Base-by-base conservation (phyloP, 2,113 vertebrate genomes). In the Chunga burmeisteri region DNA sequence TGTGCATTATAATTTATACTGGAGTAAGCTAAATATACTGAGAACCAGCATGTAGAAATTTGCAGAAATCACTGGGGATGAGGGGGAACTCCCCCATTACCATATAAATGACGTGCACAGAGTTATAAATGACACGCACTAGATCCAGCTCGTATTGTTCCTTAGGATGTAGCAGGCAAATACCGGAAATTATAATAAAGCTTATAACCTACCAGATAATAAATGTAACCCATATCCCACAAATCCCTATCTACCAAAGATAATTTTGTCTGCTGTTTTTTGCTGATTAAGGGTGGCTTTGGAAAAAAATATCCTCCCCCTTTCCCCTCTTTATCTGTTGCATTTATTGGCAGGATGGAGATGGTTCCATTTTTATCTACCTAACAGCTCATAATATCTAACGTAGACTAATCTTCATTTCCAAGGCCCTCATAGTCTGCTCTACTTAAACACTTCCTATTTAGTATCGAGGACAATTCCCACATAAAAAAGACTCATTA, bases 171-270 rank as follows among this genome's bases (percentile, higher is more conserved):
- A 49, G 85, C 70, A 21, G 81, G 77, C 79, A 95, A 94, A 75
- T 55, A 91, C 66, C 7, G 12, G 91, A 97, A 94, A 97, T 96
- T 93, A 96, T 93, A 97, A 91, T 89, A 93, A 88, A 94, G 83
- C 73, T 91, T 94, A 94, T 79, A 96, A 77, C 70, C 83, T 70
- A 81, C 49, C 49, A 70, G 91, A 95, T 75, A 94, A 97, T 85
- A 95, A 95, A 95, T 55, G 88, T 82, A 95, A 96, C 93, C 84
- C 81, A 94, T 9, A 93, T 73, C 20, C 53, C 86, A 81, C 86
- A 94, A 97, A 94, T 94, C 88, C 83, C 92, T 80, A 89, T 67
- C 70, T 92, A 94, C 46, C 89, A 72, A 68, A 94, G 97, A 85
- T 91, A 91, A 96, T 94, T 94, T 89, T 84, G 73, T 75, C 84